Conservation (phyloP, 2,113 vertebrate genomes). For the Emydura subglobosa region DNA sequence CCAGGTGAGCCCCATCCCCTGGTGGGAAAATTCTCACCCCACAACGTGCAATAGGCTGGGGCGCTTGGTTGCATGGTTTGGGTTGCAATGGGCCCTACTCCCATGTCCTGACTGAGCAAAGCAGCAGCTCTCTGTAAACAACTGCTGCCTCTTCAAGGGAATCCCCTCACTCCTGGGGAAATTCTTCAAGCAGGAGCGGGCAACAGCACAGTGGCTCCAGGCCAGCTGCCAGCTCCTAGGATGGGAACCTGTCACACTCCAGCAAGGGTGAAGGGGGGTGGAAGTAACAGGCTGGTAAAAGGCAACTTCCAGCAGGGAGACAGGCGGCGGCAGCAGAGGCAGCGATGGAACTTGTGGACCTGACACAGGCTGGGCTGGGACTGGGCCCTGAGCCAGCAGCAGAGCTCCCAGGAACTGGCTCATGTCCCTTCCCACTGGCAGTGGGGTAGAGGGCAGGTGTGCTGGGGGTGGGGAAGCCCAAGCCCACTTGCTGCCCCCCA, state of each 20-base stretch:
- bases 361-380: neutral
- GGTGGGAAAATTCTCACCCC: no score
- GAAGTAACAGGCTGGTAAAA: accelerated
- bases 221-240: neutral
- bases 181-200: no score
- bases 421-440: neutral
- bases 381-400: neutral
- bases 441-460: neutral
- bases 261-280: neutral
- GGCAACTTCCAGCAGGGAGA: accelerated
- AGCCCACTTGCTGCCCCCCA: no score
- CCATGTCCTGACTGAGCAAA: neutral
- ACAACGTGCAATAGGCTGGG: no score
- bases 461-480: neutral
- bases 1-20: no score
- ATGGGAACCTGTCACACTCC: no score
- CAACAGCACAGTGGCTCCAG: neutral
- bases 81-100: no score
- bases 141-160: accelerated
- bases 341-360: accelerated
- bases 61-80: no score
- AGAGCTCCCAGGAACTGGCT: neutral
- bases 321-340: accelerated
- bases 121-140: neutral
- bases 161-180: no score